Base-by-base conservation (phyloP, 2,797 vertebrate genomes). In the Lemur catta region DNA sequence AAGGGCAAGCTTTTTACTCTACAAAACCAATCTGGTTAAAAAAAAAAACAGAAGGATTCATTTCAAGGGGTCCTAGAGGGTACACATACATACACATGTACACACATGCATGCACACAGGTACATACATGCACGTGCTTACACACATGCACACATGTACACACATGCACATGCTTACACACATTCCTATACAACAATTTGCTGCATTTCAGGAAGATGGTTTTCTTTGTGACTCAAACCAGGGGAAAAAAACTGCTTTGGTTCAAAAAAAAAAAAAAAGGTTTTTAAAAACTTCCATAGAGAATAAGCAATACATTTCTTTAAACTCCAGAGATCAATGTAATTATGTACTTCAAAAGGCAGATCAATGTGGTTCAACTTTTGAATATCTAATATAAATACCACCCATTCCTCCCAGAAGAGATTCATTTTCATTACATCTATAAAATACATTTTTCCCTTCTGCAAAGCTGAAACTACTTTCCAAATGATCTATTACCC, bases 271-370 rank as follows among this genome's bases (percentile, higher is more conserved):
- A n/a, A 55, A 41, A 35, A 87, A 38, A 41, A 35, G 0, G 0
- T 71, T 88, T 52, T 91, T 89, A 76, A 96, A 91, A 97, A 67
- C 86, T 93, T 91, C 91, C 65, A 89, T 96, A 65, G 59, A 92
- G 96, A 97, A 97, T 38, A 89, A 94, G 63, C 84, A 89, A 82
- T 69, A 80, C 8, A 71, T 80, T 96, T 97, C 75, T 96, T 94
- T 11, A 92, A 93, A 95, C 90, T 98, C 89, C 91, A 94, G 97
- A 95, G 86, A 98, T 96, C 92, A 94, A 91, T 86, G 41, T 85
- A 92, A 74, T 97, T 97, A 65, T 18, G 63, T 65, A 92, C 90
- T 97, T 97, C 93, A 91, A 97, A 74, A 93, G 87, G 30, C n/a
- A 75, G 96, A 97, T 95, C 95, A 74, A 52, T 95, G 35, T 9